These are phyloP conservation scores for Gari tellinella DNA, from an alignment of 2,888 invertebrate species.

Conservation along the genomic window DNA sequence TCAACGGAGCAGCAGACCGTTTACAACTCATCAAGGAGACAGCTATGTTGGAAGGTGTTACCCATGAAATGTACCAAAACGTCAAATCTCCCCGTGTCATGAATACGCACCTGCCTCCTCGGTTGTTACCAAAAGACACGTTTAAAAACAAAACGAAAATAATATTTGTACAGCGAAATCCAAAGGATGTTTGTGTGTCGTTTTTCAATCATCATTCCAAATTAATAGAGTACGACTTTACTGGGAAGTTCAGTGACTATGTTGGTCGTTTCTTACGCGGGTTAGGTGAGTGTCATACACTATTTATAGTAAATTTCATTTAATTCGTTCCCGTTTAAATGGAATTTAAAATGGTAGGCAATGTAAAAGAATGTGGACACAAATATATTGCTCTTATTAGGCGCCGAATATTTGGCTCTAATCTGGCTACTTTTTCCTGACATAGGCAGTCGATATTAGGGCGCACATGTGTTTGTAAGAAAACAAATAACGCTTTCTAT, in stretches of 20 bases:
- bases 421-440: too few relatives aligned
- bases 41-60: slow-evolving; percentile 65
- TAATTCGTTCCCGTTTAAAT: not conserved
- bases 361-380: too few relatives aligned
- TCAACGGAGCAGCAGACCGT: slow-evolving; percentile 61
- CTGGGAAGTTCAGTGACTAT: slow-evolving; percentile 63
- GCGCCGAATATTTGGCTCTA: too few relatives aligned
- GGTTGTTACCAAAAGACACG: slow-evolving; percentile 62
- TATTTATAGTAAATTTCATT: not conserved
- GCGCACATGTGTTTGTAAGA: too few relatives aligned
- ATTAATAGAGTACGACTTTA: slow-evolving; percentile 62
- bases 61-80: slow-evolving; percentile 47
- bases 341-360: too few relatives aligned
- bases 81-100: slow-evolving; percentile 63
- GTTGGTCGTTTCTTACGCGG: slow-evolving; percentile 60
- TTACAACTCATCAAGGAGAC: slow-evolving; percentile 65
- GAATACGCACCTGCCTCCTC: slow-evolving; percentile 65
- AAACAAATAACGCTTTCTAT: too few relatives aligned
- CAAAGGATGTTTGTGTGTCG: slow-evolving; percentile 71
- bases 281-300: slow-evolving; percentile 41
- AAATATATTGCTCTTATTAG: too few relatives aligned
- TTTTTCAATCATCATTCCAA: slow-evolving; percentile 69
- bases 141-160: slow-evolving; percentile 62
- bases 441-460: too few relatives aligned
- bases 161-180: slow-evolving; percentile 67